Percentiles rank a stretch among this genome's conserved stretches.
phyloP scores from a whole-genome alignment of 2,888 invertebrate species.

The Dromius quadrimaculatus region DNA sequence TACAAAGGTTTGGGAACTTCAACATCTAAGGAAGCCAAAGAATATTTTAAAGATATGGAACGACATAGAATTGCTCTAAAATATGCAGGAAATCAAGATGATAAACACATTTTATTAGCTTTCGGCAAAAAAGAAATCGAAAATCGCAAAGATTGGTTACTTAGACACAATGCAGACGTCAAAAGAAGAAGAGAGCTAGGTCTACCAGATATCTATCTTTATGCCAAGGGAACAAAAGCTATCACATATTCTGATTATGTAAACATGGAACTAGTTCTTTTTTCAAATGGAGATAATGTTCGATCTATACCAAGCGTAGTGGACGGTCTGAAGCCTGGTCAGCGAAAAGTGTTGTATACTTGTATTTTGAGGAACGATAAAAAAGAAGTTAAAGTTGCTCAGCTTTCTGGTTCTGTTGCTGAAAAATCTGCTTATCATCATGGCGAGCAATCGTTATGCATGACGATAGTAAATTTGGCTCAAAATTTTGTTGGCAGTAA shows the following conservation, averaged over 20 bases:
- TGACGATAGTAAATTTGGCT: constrained; percentile 96
- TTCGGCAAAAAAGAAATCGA: constrained; percentile 96
- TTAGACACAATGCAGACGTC: constrained; percentile 93
- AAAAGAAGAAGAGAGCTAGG: constrained; percentile 87
- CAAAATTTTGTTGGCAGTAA: constrained; percentile 99
- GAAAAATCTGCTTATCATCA: constrained; percentile 99
- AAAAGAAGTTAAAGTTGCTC: constrained; percentile 95
- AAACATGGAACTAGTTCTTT: constrained; percentile 94
- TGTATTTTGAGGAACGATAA: constrained; percentile 97
- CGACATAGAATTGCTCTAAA: constrained; percentile 91
- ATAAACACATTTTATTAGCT: constrained; percentile 93
- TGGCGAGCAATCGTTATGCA: constrained; percentile 93
- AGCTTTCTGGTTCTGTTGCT: constrained; percentile 96
- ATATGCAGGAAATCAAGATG: constrained; percentile 89
- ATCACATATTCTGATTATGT: constrained; percentile 90
- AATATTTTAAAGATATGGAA: constrained; percentile 97
- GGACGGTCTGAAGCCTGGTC: constrained; percentile 97
- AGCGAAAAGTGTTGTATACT: constrained; percentile 94
- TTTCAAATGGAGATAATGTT: constrained; percentile 95
- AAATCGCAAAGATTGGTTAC: constrained; percentile 97
- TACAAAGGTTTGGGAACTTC: constrained; percentile 99
- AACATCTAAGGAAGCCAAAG: constrained; percentile 97
- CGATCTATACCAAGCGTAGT: constrained; percentile 81
- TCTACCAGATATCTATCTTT: constrained; percentile 89
- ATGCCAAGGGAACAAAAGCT: constrained; percentile 86